Conservation (phyloP, 2,797 vertebrate genomes). For the Gallinago stenura region DNA sequence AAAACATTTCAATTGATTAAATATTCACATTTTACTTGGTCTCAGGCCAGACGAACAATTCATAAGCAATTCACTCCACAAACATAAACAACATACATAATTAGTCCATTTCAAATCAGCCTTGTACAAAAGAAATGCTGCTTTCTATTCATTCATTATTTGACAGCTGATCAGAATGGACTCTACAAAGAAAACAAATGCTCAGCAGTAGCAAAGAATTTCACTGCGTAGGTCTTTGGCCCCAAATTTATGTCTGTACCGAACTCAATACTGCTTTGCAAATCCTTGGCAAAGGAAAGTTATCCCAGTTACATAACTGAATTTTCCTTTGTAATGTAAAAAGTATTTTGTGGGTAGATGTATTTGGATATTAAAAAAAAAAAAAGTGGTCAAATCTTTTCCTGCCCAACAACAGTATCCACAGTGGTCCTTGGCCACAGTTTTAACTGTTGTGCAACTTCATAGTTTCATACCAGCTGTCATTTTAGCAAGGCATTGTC, state of each 20-base stretch:
- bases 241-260: conserved; percentile 11
- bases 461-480: conserved; percentile 41
- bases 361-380: conserved; percentile 19
- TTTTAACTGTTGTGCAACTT: conserved; percentile 13
- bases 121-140: background rate
- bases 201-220: conserved; percentile 37
- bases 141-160: conserved; percentile 17
- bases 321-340: conserved; percentile 61
- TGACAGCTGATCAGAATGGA: conserved; percentile 28
- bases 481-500: conserved; percentile 50
- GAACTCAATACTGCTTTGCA: conserved; percentile 31
- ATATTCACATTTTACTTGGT: background rate
- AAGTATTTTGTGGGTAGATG: conserved; percentile 63
- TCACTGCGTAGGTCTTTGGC: conserved; percentile 37
- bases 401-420: conserved; percentile 5
- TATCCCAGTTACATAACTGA: conserved; percentile 53
- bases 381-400: background rate
- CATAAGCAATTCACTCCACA: background rate
- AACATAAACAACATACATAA: background rate
- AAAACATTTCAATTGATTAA: background rate
- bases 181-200: conserved; percentile 22
- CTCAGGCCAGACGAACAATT: background rate
- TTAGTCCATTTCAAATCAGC: background rate
- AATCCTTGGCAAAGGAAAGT: conserved; percentile 35
- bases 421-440: background rate